phyloP scores from a whole-genome alignment of 2,888 invertebrate genomes.

The Onchidella celtica region DNA sequence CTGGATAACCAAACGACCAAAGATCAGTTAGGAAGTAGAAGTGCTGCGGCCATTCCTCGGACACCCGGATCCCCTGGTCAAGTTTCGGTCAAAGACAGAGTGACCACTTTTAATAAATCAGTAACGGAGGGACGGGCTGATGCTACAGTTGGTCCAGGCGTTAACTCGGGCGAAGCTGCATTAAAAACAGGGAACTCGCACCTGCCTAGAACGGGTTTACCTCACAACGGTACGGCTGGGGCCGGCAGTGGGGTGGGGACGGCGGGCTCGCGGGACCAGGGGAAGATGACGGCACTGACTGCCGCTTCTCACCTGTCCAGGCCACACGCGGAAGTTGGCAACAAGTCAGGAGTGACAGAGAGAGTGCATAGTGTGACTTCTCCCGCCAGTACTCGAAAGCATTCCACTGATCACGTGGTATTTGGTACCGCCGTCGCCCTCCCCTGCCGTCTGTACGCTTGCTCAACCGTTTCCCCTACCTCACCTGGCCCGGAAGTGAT shows the following conservation, averaged over 20 bases:
- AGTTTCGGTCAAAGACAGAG: background rate
- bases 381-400: conserved; percentile 15
- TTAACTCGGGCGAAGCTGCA: background rate
- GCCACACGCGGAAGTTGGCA: background rate
- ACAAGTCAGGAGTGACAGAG: background rate
- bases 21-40: no score
- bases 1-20: no score
- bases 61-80: no score
- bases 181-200: background rate
- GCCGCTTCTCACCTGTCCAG: background rate
- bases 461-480: background rate
- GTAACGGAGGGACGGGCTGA: background rate
- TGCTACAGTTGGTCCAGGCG: background rate
- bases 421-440: conserved; percentile 40
- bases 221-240: background rate
- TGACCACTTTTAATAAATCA: background rate
- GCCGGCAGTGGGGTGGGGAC: no score
- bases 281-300: background rate
- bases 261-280: background rate
- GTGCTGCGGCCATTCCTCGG: no score
- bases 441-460: conserved; percentile 21
- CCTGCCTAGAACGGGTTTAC: background rate
- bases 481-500: conserved; percentile 11
- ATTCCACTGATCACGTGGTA: conserved; percentile 44
- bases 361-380: conserved; percentile 8